Conservation (phyloP, 2,888 invertebrate genomes). For the Lypha dubia region DNA sequence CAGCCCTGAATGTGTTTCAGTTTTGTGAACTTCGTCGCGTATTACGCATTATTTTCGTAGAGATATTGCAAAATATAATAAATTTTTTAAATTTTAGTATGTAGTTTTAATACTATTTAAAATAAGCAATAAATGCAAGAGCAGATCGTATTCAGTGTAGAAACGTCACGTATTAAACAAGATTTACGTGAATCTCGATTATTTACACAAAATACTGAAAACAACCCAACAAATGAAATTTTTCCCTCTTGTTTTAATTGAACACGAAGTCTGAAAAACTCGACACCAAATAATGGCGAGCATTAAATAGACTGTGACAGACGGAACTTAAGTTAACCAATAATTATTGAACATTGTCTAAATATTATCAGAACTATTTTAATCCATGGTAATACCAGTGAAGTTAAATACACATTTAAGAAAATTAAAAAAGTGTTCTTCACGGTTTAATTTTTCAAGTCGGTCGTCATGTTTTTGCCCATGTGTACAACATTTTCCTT, state of each 20-base stretch:
- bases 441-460: conserved; percentile 43
- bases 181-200: conserved; percentile 68
- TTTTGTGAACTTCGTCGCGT: conserved; percentile 56
- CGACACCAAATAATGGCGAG: conserved; percentile 47
- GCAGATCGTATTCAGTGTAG: conserved; percentile 37
- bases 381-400: background rate
- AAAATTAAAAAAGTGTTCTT: conserved; percentile 27
- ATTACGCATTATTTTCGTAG: conserved; percentile 61
- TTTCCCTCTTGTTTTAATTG: conserved; percentile 40
- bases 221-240: conserved; percentile 33
- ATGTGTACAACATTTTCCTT: conserved; percentile 1
- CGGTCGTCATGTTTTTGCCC: background rate
- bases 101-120: conserved; percentile 56
- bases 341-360: background rate
- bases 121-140: conserved; percentile 39
- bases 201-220: conserved; percentile 40
- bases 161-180: conserved; percentile 67
- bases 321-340: background rate
- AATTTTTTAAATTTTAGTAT: conserved; percentile 55
- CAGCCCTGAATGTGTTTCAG: conserved; percentile 9
- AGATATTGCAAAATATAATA: conserved; percentile 39
- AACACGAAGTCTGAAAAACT: conserved; percentile 9
- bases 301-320: conserved; percentile 25
- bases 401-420: background rate
- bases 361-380: background rate